These are phyloP conservation scores for Eurystomus gularis DNA, from an alignment of 2,113 vertebrate genomes.

Conservation along the genomic window DNA sequence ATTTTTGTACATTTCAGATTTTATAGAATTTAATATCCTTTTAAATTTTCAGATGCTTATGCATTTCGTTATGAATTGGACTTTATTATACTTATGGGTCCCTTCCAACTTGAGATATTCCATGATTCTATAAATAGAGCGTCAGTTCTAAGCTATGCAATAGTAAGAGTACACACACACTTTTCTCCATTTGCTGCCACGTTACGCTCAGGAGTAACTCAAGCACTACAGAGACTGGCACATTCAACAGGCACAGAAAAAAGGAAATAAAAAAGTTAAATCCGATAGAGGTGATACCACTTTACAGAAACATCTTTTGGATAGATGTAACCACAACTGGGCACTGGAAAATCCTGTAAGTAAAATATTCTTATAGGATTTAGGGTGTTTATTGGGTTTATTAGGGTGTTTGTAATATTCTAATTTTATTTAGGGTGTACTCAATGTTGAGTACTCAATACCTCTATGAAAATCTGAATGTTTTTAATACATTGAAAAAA, in stretches of 20 bases:
- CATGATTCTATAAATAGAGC: background rate
- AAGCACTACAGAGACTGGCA: background rate
- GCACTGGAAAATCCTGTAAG: background rate
- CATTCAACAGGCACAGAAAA: background rate
- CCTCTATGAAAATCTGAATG: background rate
- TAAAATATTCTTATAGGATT: background rate
- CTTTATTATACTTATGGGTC: background rate
- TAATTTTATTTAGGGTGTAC: background rate
- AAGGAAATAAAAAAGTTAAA: background rate
- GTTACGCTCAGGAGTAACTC: background rate
- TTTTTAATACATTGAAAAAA: background rate
- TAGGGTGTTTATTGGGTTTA: background rate
- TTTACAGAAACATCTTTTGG: background rate
- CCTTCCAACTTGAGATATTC: background rate
- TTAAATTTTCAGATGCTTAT: background rate
- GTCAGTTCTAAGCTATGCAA: background rate
- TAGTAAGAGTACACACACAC: background rate
- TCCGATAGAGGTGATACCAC: background rate
- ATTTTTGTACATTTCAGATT: background rate
- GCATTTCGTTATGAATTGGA: background rate
- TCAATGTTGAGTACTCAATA: background rate
- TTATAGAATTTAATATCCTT: background rate
- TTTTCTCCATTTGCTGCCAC: background rate
- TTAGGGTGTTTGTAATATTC: no score
- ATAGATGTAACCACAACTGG: background rate